Evolutionary conservation across 2,113 vertebrate species (phyloP), one percentile per base, ranked within the genome.

Genomic region (Turdus rufiventris): DNA sequence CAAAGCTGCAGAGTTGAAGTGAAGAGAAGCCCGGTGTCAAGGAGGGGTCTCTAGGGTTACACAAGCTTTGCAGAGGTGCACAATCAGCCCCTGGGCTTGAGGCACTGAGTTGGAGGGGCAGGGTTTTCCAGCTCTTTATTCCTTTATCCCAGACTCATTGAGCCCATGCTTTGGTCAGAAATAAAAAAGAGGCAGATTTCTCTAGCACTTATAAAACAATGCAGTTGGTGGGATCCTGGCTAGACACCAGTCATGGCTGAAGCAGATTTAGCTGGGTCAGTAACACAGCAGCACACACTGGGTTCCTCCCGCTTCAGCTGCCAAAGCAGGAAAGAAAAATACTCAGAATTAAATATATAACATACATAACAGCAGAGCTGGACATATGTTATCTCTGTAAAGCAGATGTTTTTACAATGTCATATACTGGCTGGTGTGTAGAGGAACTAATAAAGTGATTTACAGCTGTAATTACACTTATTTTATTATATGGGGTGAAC

Each of bases 401-500:
- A 88, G 42, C 90, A 91, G 93, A 72, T 91, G 74, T 91, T 95
- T 93, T 79, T 93, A 75, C 66, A 57, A 18, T 73, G 58, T 75
- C 77, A 72, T 34, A 76, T 26, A 76, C 33, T 34, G 74, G 28
- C 66, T 87, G 62, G 31, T 68, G 7, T 65, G 82, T 62, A 76
- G 58, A 85, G 57, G n/a, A 93, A 45, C 58, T 88, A 94, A 74
- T 68, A 87, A 86, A 82, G 61, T 78, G 18, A 91, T 89, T 85
- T 95, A 91, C 48, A 72, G 74, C 70, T 93, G 17, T 34, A 96
- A 94, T 89, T 89, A 94, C 47, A 83, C 54, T 86, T 93, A 56
- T 89, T 93, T 93, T 93, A 82, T 65, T 88, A 45, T 68, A 57
- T 45, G 14, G 62, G 70, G 75, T 75, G 50, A 88, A 79, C 50